Conservation (phyloP, 2,888 invertebrate species). For the Limnephilus marmoratus region DNA sequence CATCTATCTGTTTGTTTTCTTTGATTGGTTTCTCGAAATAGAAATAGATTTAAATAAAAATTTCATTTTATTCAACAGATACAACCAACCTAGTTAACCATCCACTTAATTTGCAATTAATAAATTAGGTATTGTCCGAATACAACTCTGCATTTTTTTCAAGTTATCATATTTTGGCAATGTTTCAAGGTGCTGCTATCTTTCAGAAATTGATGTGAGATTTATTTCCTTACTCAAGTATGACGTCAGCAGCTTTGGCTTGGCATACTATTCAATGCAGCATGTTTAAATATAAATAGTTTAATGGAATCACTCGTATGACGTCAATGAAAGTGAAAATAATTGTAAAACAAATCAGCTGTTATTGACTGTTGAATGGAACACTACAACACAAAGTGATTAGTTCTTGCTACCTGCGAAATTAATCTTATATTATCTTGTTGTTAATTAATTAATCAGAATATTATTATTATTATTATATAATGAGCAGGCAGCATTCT, state of each 20-base stretch:
- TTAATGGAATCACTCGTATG: neutral
- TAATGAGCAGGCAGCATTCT: no score
- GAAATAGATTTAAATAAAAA: no score
- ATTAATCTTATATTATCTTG: no score
- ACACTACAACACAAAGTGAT: neutral
- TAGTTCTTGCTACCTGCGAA: no score
- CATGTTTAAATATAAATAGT: neutral
- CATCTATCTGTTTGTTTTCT: no score
- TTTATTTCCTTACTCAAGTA: conserved; percentile 7
- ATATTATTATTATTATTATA: no score
- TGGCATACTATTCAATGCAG: neutral
- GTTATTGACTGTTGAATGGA: neutral
- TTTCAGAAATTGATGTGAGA: conserved; percentile 8
- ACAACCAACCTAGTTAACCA: neutral
- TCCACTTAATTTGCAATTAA: neutral
- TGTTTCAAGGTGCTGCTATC: conserved; percentile 38
- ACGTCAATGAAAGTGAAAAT: neutral
- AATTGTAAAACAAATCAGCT: neutral
- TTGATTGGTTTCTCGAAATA: no score
- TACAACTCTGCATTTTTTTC: conserved; percentile 28
- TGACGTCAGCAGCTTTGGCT: conserved; percentile 49
- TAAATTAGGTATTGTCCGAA: neutral
- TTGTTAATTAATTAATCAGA: neutral
- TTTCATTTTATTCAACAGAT: neutral
- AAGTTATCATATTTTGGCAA: conserved; percentile 34